A percentile compares a stretch with the other conserved stretches of the same genome.
phyloP scores from a whole-genome alignment of 2,797 vertebrate genomes.

The Micropoecilia bifurca region DNA sequence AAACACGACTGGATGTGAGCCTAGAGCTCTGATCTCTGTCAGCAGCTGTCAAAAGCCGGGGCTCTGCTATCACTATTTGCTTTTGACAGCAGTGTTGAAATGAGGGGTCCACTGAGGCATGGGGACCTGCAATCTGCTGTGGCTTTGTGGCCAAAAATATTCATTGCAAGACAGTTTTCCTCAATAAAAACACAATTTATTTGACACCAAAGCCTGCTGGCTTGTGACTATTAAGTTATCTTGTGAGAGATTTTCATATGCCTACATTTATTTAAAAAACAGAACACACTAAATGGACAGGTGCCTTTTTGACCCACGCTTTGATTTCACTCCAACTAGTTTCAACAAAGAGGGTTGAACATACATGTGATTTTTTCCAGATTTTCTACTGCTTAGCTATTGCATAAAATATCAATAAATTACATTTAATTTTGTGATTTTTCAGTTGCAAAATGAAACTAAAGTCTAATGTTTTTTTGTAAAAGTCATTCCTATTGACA shows the following conservation, averaged over 20 bases:
- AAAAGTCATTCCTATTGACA: not conserved
- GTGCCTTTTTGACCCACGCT: not conserved
- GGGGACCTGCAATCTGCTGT: conserved; percentile 40
- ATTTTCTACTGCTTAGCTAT: not conserved
- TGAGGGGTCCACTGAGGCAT: conserved; percentile 28
- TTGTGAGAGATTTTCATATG: not conserved
- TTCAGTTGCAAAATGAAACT: not conserved
- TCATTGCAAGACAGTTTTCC: conserved; percentile 40
- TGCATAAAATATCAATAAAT: not conserved
- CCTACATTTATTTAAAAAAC: not conserved
- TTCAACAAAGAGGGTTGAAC: not conserved
- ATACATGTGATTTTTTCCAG: not conserved
- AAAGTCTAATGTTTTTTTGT: not conserved
- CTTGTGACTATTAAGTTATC: not conserved
- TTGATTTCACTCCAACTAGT: not conserved
- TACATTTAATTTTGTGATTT: not conserved
- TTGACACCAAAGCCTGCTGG: conserved; percentile 7
- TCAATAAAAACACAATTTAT: conserved; percentile 22
- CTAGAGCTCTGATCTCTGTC: conserved; percentile 39
- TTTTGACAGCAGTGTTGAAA: conserved; percentile 31
- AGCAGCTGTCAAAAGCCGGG: conserved; percentile 34
- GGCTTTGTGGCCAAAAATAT: conserved; percentile 40
- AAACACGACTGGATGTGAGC: conserved; percentile 47
- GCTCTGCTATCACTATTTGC: conserved; percentile 33
- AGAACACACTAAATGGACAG: not conserved